Conservation (phyloP, 1,140 invertebrate genomes). For the Drosophila melanica region DNA sequence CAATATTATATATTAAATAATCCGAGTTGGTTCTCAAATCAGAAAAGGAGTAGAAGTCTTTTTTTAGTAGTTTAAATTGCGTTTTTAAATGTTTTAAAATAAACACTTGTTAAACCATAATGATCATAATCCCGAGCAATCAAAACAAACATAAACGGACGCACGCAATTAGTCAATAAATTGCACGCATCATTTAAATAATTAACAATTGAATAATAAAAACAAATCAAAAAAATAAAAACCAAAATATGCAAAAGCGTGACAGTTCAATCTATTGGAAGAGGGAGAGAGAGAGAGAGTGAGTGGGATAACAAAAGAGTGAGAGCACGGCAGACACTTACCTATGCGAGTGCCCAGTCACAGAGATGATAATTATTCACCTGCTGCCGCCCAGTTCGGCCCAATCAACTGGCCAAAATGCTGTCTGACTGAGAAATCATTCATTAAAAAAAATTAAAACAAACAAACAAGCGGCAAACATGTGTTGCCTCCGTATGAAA, state of each 20-base stretch:
- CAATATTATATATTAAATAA: not conserved
- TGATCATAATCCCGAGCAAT: constrained; percentile 8
- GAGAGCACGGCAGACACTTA: constrained; percentile 23
- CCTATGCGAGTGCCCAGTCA: constrained; percentile 26
- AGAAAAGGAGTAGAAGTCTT: too few species aligned
- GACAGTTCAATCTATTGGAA: constrained; percentile 59
- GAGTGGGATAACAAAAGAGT: constrained; percentile 3
- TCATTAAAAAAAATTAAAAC: constrained; percentile 76
- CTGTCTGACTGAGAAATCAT: constrained; percentile 64
- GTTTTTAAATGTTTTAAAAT: constrained; percentile 1
- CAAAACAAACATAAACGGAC: constrained; percentile 4
- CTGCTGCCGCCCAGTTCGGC: constrained; percentile 45
- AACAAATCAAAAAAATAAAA: constrained; percentile 44
- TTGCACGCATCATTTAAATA: constrained; percentile 48
- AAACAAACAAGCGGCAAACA: constrained; percentile 74
- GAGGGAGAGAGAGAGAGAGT: constrained; percentile 21
- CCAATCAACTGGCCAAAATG: constrained; percentile 43
- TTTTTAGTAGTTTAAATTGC: too few species aligned
- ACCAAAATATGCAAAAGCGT: constrained; percentile 50
- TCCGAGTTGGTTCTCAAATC: too few species aligned
- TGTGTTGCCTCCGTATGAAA: constrained; percentile 52
- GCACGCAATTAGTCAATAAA: constrained; percentile 47
- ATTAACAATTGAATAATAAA: constrained; percentile 59
- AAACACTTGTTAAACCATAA: constrained; percentile 15
- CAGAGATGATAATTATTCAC: constrained; percentile 74